Base-by-base conservation (phyloP, 2,888 invertebrate genomes). In the Petrolisthes manimaculis region DNA sequence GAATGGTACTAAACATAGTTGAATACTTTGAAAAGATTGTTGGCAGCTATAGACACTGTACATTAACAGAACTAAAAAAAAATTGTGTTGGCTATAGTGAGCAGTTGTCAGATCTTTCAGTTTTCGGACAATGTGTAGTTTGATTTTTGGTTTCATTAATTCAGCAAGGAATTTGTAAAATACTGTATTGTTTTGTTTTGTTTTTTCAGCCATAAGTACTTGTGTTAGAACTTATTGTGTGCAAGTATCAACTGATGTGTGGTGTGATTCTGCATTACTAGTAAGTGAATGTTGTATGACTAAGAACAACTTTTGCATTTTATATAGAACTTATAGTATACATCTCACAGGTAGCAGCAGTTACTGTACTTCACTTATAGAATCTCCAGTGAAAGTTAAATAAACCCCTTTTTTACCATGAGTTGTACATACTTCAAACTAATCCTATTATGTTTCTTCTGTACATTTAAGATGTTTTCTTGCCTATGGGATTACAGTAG, bases 301-400 rank as follows among this genome's bases (percentile, higher is more conserved):
- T 82, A 86, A 81, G 61, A 53, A 80, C 71, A 84, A 81, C 83
- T 89, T 89, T 89, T 89, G 89, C 89, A 89, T 89, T 89, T 89
- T 89, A 89, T 89, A 89, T 89, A 89, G 86, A 86, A 82, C 71
- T 78, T 89, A 78, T 89, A 89, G 89, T 56, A 84, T 83, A 89
- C 82, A 86, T 89, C 85, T 89, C 89, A 89, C 89, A 86, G 69
- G 89, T 89, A 89, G 89, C 75, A 85, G 83, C 78, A 85, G 85
- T 88, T 89, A 89, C 78, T 89, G 89, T 89, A 89, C 82, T 83
- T 89, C 89, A 89, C 89, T 78, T 86, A 86, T 82, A 89, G 89
- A 89, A 89, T 89, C 89, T 89, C 89, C 83, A 83, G 78, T 83
- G 85, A 89, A 83, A 87, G 56, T 69, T 56, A 86, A 89, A 89